Evolutionary conservation across 2,113 vertebrate genomes (phyloP).

Genomic region (Apus apus): DNA sequence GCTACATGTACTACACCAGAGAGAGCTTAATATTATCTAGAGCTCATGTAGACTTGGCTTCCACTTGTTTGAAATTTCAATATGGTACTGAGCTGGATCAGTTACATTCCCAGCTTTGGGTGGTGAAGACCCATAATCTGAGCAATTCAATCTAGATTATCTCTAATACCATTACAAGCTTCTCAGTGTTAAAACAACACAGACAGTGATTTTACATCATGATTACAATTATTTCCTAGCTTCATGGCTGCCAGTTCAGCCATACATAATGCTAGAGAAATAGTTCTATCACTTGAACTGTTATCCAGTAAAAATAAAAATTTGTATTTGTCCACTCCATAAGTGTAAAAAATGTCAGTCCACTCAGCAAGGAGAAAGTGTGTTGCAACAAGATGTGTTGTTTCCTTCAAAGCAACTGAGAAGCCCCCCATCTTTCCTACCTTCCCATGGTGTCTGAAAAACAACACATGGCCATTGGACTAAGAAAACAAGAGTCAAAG

Average conservation of each 20-base stretch:
- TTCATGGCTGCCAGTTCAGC: background rate
- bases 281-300: background rate
- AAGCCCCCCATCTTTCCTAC: background rate
- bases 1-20: background rate
- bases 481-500: background rate
- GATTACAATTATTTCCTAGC: conserved; percentile 14
- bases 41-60: background rate
- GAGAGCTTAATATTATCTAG: conserved; percentile 18
- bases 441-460: background rate
- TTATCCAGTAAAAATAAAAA: conserved; percentile 49
- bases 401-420: background rate
- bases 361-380: background rate
- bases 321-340: background rate
- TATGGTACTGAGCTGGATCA: background rate
- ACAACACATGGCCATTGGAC: background rate
- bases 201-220: background rate
- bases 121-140: background rate
- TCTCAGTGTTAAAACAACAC: conserved; percentile 1
- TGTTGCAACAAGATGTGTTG: background rate
- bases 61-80: conserved; percentile 8
- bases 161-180: background rate
- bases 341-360: background rate
- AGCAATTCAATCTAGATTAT: background rate
- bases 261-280: background rate
- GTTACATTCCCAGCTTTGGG: background rate